Conservation (phyloP, 2,113 vertebrate genomes). For the Sitta europaea region DNA sequence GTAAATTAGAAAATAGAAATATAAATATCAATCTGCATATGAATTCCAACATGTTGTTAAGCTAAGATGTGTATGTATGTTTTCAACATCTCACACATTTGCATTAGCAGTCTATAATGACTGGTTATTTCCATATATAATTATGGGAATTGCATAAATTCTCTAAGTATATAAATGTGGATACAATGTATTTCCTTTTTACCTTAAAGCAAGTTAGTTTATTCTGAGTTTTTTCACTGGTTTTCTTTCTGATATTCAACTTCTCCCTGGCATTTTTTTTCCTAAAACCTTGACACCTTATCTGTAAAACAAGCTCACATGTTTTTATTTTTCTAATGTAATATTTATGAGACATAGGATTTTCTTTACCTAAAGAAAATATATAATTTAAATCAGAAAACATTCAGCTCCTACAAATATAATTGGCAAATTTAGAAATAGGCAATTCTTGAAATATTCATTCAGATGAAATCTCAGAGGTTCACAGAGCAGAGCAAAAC, state of each 20-base stretch:
- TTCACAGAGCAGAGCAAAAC: constrained; percentile 31
- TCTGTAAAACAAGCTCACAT: constrained; percentile 4
- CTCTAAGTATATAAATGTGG: not conserved
- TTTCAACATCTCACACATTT: not conserved
- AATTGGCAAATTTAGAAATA: constrained; percentile 59
- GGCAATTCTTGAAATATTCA: constrained; percentile 46
- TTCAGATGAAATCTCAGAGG: constrained; percentile 41
- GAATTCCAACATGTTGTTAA: not conserved
- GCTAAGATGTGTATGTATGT: not conserved
- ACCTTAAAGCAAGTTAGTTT: not conserved
- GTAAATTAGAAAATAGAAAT: not conserved
- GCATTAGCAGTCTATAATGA: not conserved
- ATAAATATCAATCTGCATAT: not conserved
- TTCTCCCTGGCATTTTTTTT: not conserved
- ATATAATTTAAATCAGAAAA: constrained; percentile 53
- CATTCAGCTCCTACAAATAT: constrained; percentile 42
- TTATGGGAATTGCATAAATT: not conserved
- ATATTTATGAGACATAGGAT: constrained; percentile 65
- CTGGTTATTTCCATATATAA: not conserved
- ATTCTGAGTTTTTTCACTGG: not conserved
- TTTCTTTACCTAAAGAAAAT: constrained; percentile 64
- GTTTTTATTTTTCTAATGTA: constrained; percentile 63
- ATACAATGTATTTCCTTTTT: not conserved
- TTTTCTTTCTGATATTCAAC: constrained; percentile 5
- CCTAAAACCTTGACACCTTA: constrained; percentile 11